A percentile compares a stretch with the other conserved stretches of the same genome.
Evolutionary conservation across 37 sponge, comb jelly and placozoan species (phyloP).

Genomic region (Halichondria panicea): DNA sequence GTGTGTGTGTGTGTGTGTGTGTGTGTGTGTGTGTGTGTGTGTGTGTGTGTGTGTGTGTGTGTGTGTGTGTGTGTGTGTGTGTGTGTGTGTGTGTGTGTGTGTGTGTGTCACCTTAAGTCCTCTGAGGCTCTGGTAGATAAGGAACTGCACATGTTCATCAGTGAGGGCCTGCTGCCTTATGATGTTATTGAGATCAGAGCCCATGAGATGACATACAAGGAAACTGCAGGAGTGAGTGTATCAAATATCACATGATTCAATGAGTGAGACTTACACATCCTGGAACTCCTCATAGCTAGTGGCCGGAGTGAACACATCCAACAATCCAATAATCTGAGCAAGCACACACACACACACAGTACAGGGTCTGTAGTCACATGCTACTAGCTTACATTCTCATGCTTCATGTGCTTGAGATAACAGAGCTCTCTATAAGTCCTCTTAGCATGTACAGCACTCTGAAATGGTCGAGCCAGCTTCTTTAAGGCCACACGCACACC

Average conservation of each 20-base stretch:
- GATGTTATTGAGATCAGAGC: slow-evolving; percentile 95
- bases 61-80: too few species aligned
- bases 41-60: too few species aligned
- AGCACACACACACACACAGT: too few species aligned
- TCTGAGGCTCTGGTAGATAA: slow-evolving; percentile 93
- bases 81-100: background rate
- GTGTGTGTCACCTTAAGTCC: slow-evolving; percentile 80
- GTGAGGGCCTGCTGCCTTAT: slow-evolving; percentile 85
- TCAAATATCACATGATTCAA: too few species aligned
- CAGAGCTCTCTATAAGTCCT: slow-evolving; percentile 88
- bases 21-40: too few species aligned
- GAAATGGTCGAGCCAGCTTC: slow-evolving; percentile 93
- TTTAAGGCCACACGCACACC: slow-evolving; percentile 87
- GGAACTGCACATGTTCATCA: slow-evolving; percentile 96
- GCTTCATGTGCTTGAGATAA: slow-evolving; percentile 84
- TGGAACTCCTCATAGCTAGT: slow-evolving; percentile 56
- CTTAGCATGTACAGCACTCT: slow-evolving; percentile 83
- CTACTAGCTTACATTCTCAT: slow-evolving; percentile 78
- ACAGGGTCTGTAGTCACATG: background rate
- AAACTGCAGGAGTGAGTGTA: slow-evolving; percentile 51
- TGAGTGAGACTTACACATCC: slow-evolving; percentile 93
- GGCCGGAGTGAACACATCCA: slow-evolving; percentile 88
- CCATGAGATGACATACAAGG: slow-evolving; percentile 96
- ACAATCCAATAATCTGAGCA: slow-evolving; percentile 81
- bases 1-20: too few species aligned